A percentile compares a stretch with the other conserved stretches of the same genome.
phyloP scores from a whole-genome alignment of 2,113 vertebrate genomes.

The Sula dactylatra region DNA sequence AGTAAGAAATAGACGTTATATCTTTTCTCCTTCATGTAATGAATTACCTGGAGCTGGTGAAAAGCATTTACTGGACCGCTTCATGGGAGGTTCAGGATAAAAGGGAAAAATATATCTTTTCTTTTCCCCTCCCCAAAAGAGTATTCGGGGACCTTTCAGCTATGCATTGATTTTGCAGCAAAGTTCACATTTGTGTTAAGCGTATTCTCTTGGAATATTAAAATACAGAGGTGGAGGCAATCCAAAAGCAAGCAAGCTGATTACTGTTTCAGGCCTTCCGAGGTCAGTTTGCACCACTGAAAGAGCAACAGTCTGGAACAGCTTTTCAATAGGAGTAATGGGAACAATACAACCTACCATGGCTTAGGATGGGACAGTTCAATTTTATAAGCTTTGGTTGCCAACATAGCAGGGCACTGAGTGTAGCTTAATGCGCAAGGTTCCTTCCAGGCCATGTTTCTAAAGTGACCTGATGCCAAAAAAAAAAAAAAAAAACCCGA shows the following conservation, averaged over 20 bases:
- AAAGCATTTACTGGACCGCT: background rate
- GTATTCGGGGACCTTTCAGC: background rate
- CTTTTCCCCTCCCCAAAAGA: background rate
- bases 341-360: background rate
- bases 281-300: background rate
- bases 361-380: background rate
- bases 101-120: background rate
- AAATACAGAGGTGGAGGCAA: background rate
- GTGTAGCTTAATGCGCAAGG: background rate
- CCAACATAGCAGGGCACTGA: background rate
- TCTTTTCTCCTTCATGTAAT: background rate
- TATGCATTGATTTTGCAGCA: background rate
- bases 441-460: background rate
- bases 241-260: background rate
- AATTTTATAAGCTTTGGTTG: background rate
- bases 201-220: background rate
- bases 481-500: background rate
- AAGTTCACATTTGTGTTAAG: background rate
- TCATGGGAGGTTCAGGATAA: background rate
- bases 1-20: background rate
- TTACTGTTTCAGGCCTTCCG: background rate
- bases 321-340: background rate
- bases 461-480: background rate
- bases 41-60: background rate
- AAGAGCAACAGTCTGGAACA: background rate